phyloP scores from a whole-genome alignment of 2,888 invertebrate genomes.

The Himalopsyche tibetana region DNA sequence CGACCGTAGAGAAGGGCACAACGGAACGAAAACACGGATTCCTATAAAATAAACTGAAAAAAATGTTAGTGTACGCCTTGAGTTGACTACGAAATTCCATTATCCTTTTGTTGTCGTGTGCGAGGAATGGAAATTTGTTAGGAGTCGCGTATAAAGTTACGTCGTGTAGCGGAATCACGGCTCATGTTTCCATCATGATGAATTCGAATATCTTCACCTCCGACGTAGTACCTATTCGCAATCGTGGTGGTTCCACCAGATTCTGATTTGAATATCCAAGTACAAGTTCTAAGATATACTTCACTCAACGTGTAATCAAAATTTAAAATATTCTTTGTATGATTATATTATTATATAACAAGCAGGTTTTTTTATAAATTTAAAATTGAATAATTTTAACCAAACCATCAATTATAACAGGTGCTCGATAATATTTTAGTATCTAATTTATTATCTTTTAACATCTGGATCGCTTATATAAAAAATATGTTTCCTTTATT shows the following conservation, averaged over 20 bases:
- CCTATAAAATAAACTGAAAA: conserved; percentile 56
- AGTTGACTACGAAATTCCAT: conserved; percentile 65
- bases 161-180: conserved; percentile 47
- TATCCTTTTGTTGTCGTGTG: conserved; percentile 64
- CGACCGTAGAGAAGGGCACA: conserved; percentile 49
- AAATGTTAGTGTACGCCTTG: conserved; percentile 50
- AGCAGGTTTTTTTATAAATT: too few relatives aligned
- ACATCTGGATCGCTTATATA: background rate
- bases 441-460: background rate
- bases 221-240: conserved; percentile 25
- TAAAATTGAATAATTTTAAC: background rate
- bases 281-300: background rate
- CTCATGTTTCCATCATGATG: conserved; percentile 63
- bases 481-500: background rate
- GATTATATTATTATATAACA: too few relatives aligned
- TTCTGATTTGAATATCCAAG: background rate
- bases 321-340: too few relatives aligned
- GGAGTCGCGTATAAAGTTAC: conserved; percentile 38
- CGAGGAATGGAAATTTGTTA: conserved; percentile 64
- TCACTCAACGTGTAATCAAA: too few relatives aligned
- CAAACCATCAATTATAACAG: conserved; percentile 22
- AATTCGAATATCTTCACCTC: conserved; percentile 61
- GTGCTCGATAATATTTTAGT: background rate
- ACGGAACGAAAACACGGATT: conserved; percentile 62
- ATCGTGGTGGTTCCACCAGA: background rate